Conservation (phyloP, 1,140 invertebrate genomes). For the Halesus radiatus region DNA sequence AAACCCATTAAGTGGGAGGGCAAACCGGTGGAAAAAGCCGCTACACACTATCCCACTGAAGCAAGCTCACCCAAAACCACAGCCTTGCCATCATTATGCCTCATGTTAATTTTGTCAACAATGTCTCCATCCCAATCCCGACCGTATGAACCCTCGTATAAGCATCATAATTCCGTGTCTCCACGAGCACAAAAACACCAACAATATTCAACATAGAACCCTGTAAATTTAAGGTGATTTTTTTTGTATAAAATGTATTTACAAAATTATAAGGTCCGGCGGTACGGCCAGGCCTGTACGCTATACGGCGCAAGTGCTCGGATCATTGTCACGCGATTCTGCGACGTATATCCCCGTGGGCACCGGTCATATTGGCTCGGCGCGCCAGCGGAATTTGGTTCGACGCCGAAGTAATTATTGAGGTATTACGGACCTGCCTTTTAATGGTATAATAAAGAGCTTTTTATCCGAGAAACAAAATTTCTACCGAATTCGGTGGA, state of each 20-base stretch:
- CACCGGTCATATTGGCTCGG: conserved; percentile 13
- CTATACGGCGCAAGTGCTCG: not conserved
- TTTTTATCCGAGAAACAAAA: conserved; percentile 47
- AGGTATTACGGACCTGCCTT: conserved; percentile 44
- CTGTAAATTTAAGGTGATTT: conserved; percentile 42
- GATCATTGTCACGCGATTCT: conserved; percentile 28
- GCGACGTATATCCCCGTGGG: conserved; percentile 7
- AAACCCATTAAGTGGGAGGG: conserved; percentile 56
- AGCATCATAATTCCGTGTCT: conserved; percentile 2
- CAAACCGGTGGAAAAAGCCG: conserved; percentile 36
- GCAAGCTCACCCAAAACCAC: conserved; percentile 31
- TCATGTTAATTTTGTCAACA: conserved; percentile 32
- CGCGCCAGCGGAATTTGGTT: conserved; percentile 2
- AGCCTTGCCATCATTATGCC: conserved; percentile 30
- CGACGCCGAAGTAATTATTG: conserved; percentile 29
- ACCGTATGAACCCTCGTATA: conserved; percentile 12
- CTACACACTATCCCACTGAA: conserved; percentile 23
- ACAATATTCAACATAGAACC: conserved; percentile 20
- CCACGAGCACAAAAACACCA: not conserved
- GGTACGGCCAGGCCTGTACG: conserved; percentile 4
- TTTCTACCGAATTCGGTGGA: conserved; percentile 41
- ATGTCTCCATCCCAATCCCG: conserved; percentile 25
- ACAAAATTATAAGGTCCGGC: conserved; percentile 56
- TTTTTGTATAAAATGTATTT: conserved; percentile 57
- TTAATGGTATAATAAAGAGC: conserved; percentile 53